Base-by-base conservation (phyloP, 2,888 invertebrate genomes). In the Eulithis testata region DNA sequence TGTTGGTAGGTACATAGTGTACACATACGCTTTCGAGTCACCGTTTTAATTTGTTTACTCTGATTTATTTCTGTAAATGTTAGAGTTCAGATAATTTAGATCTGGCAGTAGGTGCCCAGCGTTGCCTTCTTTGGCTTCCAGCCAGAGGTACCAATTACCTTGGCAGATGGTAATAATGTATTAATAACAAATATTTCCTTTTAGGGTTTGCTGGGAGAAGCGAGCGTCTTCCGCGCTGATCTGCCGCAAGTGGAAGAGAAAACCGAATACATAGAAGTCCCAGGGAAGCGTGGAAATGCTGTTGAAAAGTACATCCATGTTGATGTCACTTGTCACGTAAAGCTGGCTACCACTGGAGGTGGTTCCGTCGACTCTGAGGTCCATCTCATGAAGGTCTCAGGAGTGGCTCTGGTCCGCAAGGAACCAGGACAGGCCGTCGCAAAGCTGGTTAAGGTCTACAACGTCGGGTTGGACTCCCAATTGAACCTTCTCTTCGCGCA, bases 391-490 rank as follows among this genome's bases (percentile, higher is more conserved):
- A 92, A 95, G 75, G 95, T 96, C 4, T 95, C 95, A 11, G 96
- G 96, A 52, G 94, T 95, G 11, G 96, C 96, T 0, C 86, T 95
- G 0, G 91, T 95, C 4, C 90, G 94, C 61, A 95, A 95, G 76
- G 94, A 94, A 53, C 94, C 95, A 0, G 90, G 90, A n/a, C 86
- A 91, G 69, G 81, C 90, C 3, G 84, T 87, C 45, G 95, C 96
- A 0, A 90, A 91, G 53, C 87, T 96, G 1, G 78, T 94, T 6
- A 93, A 94, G 78, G 94, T 96, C 40, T 95, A 94, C 84, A 95
- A 95, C 80, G 95, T 96, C 60, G 96, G 95, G 70, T 85, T 96
- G 73, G 95, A 95, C 83, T 96, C 96, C 0, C 95, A 95, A 80
- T 82, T 96, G 73, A 95, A 95, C 82, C 85, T 95, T 65, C 85